Evolutionary conservation across 2,113 vertebrate species (phyloP).

Genomic region (Pygoscelis antarcticus): DNA sequence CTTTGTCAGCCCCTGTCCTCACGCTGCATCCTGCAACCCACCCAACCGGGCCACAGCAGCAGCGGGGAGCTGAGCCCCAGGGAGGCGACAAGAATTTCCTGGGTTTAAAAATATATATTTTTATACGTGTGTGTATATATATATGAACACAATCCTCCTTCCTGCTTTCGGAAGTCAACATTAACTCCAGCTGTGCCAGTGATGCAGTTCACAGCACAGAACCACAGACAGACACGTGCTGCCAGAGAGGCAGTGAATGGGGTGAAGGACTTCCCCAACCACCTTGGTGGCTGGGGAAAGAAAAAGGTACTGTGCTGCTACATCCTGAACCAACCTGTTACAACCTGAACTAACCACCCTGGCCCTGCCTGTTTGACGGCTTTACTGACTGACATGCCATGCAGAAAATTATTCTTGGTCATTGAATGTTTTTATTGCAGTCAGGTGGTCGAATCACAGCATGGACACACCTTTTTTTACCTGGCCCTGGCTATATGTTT

Average conservation of each 20-base stretch:
- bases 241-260: neutral
- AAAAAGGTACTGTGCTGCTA: neutral
- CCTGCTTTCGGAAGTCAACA: neutral
- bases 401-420: neutral
- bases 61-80: neutral
- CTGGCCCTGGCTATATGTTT: neutral
- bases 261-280: neutral
- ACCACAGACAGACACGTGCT: neutral
- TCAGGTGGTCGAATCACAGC: neutral
- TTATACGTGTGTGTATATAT: neutral
- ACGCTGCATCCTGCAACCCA: neutral
- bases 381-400: neutral
- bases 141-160: neutral
- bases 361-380: neutral
- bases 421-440: neutral
- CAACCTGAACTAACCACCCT: neutral
- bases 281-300: neutral
- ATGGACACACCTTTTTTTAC: neutral
- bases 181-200: neutral
- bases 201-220: neutral
- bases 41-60: neutral
- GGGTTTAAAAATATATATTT: neutral
- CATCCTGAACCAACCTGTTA: neutral
- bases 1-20: neutral
- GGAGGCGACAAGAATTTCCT: neutral